Base-by-base conservation (phyloP, 92 coral and sea anemone species). In the Epizoanthus fatuus region DNA sequence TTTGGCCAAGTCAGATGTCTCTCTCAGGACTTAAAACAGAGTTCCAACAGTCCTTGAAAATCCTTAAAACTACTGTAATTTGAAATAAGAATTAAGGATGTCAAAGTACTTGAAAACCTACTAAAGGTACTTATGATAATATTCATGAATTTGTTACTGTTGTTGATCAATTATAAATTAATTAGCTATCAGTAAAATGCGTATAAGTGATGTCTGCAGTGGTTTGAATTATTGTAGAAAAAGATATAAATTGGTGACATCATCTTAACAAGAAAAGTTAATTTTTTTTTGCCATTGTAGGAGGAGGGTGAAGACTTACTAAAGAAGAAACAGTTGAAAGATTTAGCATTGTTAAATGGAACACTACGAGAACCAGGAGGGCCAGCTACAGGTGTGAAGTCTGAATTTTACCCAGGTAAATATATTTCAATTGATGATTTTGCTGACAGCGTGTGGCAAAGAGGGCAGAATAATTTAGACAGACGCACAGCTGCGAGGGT, bases 261-360 rank as follows among this genome's bases (percentile, higher is more conserved):
- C 35, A 29, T 29, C 35, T 29, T 29, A 29, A 29, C 35, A 29
- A 29, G 35, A 29, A 29, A 29, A 29, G 35, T 29, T 29, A 29
- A 29, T n/a, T n/a, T 29, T 29, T 29, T 29, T 29, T 76, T 54
- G 12, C 63, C 17, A 2, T 5, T 63, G 15, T 32, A 96, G 99
- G 97, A 97, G 89, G 98, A 95, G 39, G 99, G 99, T 7, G 98
- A 97, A 90, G 99, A 97, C 91, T 95, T 95, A 67, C 88, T 97
- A 4, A 97, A 97, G 81, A 91, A 95, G 87, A 95, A 95, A 65
- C 99, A 97, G 81, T 77, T 97, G 13, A 95, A 95, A 79, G 98
- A 95, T 38, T 67, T 97, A 39, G 99, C 99, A 9, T 65, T 97
- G 63, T 82, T 97, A 54, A 97, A 97, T 85, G 99, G 99, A 9